Evolutionary conservation across 2,888 invertebrate species (phyloP), one percentile per base, ranked within the genome.

Genomic region (Ferdinandea cuprea): DNA sequence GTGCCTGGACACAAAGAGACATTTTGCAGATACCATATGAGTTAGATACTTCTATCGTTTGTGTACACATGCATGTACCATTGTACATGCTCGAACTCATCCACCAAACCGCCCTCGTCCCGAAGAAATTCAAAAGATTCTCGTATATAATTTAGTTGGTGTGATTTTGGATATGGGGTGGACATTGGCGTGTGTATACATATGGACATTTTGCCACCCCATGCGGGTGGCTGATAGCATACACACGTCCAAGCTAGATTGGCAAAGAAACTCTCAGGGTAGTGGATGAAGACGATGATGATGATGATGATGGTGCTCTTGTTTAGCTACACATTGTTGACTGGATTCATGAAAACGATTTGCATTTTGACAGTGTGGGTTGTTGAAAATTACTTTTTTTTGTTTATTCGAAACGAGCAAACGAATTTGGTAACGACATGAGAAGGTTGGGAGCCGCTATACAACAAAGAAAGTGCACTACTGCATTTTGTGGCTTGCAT

Each of bases 1-100:
- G 73, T 73, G 72, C 83, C 68, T 78, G 83, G 83, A 83, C 83
- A 83, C 83, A 83, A 78, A 73, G 73, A 61, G 68, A 72, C 66
- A 72, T 61, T 77, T 71, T 58, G 44, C 77, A 77, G 54, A 59
- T 61, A 72, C 66, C 77, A 73, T 63, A 73, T 83, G 78, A 77
- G 83, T 83, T 83, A 78, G 83, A 78, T 78, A 78, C 78, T 83
- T 72, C 48, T 71, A 59, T 63, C 42, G 11, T 46, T 32, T 9
- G 15, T 54, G 17, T 61, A 48, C 25, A 61, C 56, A 52, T 59
- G 50, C 58, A 15, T 5, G n/a, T 65, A 37, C 30, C 3, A 2
- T 9, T 13, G 13, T 13, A 40, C 40, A 54, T 17, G n/a, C n/a
- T 11, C 25, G 28, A 30, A 44, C 17, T 8, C 19, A 19, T 19